Evolutionary conservation across 2,797 vertebrate genomes (phyloP), one percentile per base, ranked within the genome.

Genomic region (Falco rusticolus): DNA sequence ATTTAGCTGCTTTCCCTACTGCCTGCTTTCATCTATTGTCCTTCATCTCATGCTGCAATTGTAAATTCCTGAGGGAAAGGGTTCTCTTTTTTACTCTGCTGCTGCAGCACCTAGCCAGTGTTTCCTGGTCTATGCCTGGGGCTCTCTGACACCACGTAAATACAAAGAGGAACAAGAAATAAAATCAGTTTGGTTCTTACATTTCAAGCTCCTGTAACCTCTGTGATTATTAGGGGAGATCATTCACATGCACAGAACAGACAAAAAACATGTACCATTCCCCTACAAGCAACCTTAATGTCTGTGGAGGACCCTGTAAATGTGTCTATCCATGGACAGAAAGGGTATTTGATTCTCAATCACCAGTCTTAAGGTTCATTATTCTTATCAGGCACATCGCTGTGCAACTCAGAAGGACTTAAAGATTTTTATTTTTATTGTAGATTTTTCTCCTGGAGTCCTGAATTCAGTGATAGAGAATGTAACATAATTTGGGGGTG

Each of bases 241-340:
- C 10, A 76, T 59, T 72, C 39, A 34, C 26, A 78, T 16, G 22
- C 60, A 51, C 7, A 60, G 60, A 87, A 90, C 12, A 48, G 8
- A 21, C 37, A 68, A 84, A 26, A 11, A 84, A 53, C 2, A 15
- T 39, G 24, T 17, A 26, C 43, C 0, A 29, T 43, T 70, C 37
- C 13, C 13, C 12, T 56, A 19, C 14, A 48, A 18, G 25, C 0
- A 0, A 65, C 11, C 14, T 91, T 60, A 59, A 2, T 31, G 28
- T 66, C 39, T 83, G 39, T 89, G 59, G 26, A 92, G 87, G 33
- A 51, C 13, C 7, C 15, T 33, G 34, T 2, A 61, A 69, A 80
- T 11, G 3, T 70, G 33, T 31, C 28, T 48, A 6, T 17, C 15
- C 5, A 11, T 10, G 22, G 68, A 54, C 8, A 84, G 25, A n/a